A percentile compares a stretch with the other conserved stretches of the same genome.
Conservation (phyloP, 2,113 vertebrate species). For the Bos indicus region DNA sequence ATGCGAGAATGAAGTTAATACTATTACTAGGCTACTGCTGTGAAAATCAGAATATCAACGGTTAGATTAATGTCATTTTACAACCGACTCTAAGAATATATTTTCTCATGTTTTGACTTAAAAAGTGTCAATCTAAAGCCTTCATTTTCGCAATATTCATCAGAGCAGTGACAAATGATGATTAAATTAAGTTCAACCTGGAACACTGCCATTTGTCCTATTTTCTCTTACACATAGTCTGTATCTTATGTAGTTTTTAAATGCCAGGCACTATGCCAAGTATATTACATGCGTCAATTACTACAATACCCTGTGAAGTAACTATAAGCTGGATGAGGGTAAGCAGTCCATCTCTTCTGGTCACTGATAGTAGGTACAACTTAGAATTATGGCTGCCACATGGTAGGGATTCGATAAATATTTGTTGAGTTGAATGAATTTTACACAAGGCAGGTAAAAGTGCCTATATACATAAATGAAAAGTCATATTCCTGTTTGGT, state of each 20-base stretch:
- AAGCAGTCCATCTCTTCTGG: background rate
- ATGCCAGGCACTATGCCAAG: background rate
- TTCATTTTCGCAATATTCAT: conserved; percentile 32
- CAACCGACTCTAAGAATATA: background rate
- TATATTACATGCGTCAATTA: background rate
- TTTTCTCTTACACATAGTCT: conserved; percentile 18
- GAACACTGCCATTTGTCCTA: background rate
- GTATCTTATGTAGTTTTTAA: background rate
- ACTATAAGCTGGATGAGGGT: background rate
- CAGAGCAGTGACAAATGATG: conserved; percentile 39
- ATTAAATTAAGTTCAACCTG: conserved; percentile 37
- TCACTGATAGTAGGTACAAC: background rate
- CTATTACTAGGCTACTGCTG: background rate
- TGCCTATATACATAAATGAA: background rate
- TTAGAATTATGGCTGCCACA: background rate
- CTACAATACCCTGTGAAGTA: background rate
- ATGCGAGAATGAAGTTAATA: conserved; percentile 10
- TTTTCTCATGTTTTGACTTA: conserved; percentile 55
- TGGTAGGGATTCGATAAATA: background rate
- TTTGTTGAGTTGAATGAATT: background rate
- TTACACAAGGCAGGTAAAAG: background rate
- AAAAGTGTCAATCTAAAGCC: conserved; percentile 15
- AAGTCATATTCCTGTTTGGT: background rate
- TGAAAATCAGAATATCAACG: conserved; percentile 31
- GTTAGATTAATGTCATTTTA: conserved; percentile 20